Percentiles rank a stretch among this genome's conserved stretches.
These are phyloP conservation scores for Noctua pronuba DNA, from an alignment of 2,888 invertebrate species.

Conservation along the genomic window DNA sequence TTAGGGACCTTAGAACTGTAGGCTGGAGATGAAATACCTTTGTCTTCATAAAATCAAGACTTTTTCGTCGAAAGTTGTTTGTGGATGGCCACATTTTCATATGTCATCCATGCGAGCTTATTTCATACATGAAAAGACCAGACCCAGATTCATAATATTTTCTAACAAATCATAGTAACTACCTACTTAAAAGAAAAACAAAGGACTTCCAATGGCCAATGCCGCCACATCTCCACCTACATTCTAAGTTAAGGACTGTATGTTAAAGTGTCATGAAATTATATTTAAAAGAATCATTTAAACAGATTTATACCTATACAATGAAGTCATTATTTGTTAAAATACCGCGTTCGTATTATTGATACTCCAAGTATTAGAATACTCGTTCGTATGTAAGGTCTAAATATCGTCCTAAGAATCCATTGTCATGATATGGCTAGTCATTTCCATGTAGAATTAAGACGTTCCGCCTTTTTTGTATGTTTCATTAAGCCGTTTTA, in stretches of 20 bases:
- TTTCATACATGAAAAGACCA: slow-evolving; percentile 22
- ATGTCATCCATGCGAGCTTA: slow-evolving; percentile 31
- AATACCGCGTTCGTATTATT: slow-evolving; percentile 34
- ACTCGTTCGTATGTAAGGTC: slow-evolving; percentile 51
- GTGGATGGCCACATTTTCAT: not conserved
- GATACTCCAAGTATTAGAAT: slow-evolving; percentile 47
- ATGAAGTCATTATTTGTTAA: slow-evolving; percentile 26
- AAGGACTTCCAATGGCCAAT: not conserved
- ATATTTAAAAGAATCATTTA: slow-evolving; percentile 10
- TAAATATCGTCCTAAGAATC: slow-evolving; percentile 57
- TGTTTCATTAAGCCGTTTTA: slow-evolving; percentile 28
- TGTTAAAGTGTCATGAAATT: slow-evolving; percentile 22
- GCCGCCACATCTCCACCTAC: slow-evolving; percentile 10
- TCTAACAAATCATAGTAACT: slow-evolving; percentile 5
- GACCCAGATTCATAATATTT: slow-evolving; percentile 13
- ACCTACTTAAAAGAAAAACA: not conserved
- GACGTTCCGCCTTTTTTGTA: slow-evolving; percentile 57
- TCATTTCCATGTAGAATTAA: slow-evolving; percentile 47
- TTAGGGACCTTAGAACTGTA: slow-evolving; percentile 30
- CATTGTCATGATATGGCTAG: slow-evolving; percentile 45
- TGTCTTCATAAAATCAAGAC: not conserved
- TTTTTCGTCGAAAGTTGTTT: not conserved
- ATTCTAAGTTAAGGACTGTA: slow-evolving; percentile 30
- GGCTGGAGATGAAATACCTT: slow-evolving; percentile 23
- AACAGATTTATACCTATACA: slow-evolving; percentile 21